Evolutionary conservation across 2,888 invertebrate species (phyloP), one percentile per base, ranked within the genome.

Genomic region (Norana najaformis): DNA sequence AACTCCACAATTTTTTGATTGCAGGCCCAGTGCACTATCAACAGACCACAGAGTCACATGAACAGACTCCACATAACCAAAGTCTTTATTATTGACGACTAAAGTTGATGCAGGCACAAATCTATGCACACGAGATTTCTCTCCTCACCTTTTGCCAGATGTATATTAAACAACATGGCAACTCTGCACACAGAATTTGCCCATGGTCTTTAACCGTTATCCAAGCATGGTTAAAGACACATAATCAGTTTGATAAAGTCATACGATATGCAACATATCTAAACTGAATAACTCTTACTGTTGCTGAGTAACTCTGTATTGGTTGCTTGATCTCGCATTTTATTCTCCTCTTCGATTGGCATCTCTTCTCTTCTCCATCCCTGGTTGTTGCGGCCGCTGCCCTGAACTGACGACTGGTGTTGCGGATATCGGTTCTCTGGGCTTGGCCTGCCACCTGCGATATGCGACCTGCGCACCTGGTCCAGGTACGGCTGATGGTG

Each of bases 271-370:
- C 53, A 69, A 16, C 69, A 69, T 47, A 47, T 53, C 30, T 53
- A 3, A 53, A 30, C 20, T 69, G 69, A 69, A 69, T 5, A 1
- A 13, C 30, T n/a, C 69, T 69, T 69, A 53, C 89, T 89, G 23
- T 23, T 89, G 89, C 47, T 89, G 89, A 89, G 34, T 34, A 89
- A 35, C n/a, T 89, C 69, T 34, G 89, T 69, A 36, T 53, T 89
- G 34, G 89, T 89, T 69, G 47, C 47, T 53, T 89, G 89, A 89
- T 89, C 89, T 69, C 69, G 18, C 89, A 89, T 89, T 69, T 20
- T 34, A 35, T 69, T 89, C 41, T 89, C 69, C 39, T 88, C 88
- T 53, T 89, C 89, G 16, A 85, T 85, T 35, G 85, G 85, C 18
- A 85, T 85, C 37, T 85, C 85, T 18, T 85, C 85, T 85, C 85